phyloP scores from a whole-genome alignment of 2,888 invertebrate genomes.

The Gandaritis pyraliata region DNA sequence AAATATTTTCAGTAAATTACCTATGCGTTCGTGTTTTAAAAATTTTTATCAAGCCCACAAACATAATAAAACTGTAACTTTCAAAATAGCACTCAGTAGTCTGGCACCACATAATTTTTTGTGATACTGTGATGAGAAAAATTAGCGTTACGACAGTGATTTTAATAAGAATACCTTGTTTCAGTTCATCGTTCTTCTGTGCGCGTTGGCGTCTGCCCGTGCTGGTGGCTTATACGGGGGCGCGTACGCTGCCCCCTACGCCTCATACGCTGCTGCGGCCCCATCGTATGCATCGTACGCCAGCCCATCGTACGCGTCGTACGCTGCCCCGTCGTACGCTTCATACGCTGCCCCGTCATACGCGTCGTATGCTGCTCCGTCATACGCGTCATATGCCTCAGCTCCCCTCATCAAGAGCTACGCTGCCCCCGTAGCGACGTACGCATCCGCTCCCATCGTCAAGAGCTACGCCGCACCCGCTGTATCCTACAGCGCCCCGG shows the following conservation, averaged over 20 bases:
- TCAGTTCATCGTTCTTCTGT: slow-evolving; percentile 81
- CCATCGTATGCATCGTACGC: slow-evolving; percentile 34
- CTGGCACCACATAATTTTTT: no score
- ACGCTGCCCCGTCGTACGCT: slow-evolving; percentile 59
- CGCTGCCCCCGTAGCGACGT: slow-evolving; percentile 52
- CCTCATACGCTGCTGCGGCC: slow-evolving; percentile 56
- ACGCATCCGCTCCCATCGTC: slow-evolving; percentile 47
- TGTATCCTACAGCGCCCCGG: slow-evolving; percentile 45
- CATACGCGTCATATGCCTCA: slow-evolving; percentile 54
- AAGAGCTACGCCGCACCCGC: slow-evolving; percentile 56
- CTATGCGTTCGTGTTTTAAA: no score
- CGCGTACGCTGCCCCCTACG: slow-evolving; percentile 52
- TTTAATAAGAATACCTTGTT: slow-evolving; percentile 44
- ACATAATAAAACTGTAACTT: no score
- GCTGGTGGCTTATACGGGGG: slow-evolving; percentile 78
- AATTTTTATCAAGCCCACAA: no score
- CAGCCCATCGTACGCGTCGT: slow-evolving; percentile 49
- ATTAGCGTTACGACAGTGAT: slow-evolving; percentile 1
- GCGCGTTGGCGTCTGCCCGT: slow-evolving; percentile 82
- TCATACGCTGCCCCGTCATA: slow-evolving; percentile 38
- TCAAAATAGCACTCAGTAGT: no score
- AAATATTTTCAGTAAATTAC: no score
- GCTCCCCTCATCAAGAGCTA: slow-evolving; percentile 36
- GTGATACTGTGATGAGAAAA: no score
- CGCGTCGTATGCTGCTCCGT: slow-evolving; percentile 35